Conservation (phyloP, 2,797 vertebrate genomes). For the Crocidura indochinensis region DNA sequence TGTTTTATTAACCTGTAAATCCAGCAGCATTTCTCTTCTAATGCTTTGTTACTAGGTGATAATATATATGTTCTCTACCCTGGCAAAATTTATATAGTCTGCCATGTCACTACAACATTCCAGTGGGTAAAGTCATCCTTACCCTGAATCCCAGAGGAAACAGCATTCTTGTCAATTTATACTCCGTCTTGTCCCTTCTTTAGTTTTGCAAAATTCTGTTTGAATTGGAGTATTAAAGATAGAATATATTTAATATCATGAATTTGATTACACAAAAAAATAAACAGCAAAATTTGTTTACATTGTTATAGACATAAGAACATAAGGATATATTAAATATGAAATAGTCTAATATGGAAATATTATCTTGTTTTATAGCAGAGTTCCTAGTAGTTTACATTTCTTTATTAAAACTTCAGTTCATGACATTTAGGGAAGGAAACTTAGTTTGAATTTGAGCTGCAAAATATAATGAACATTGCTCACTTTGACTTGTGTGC, state of each 20-base stretch:
- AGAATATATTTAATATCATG: not conserved
- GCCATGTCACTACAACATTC: not conserved
- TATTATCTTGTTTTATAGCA: slow-evolving; percentile 44
- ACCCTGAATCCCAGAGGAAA: not conserved
- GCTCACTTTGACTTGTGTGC: slow-evolving; percentile 14
- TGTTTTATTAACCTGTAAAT: slow-evolving; percentile 1
- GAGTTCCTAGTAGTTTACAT: slow-evolving; percentile 51
- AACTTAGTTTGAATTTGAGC: slow-evolving; percentile 41
- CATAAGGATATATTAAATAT: slow-evolving; percentile 51
- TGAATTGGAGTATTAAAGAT: slow-evolving; percentile 60
- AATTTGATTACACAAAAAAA: not conserved
- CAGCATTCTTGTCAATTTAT: slow-evolving; percentile 34
- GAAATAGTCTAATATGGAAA: not conserved
- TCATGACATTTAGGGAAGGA: not conserved
- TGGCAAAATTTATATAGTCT: not conserved
- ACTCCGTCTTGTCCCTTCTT: slow-evolving; percentile 31
- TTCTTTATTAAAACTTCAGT: slow-evolving; percentile 55
- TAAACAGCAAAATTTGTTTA: not conserved
- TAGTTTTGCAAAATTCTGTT: slow-evolving; percentile 61
- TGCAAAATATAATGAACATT: not conserved
- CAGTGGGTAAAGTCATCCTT: not conserved
- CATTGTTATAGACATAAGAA: not conserved
- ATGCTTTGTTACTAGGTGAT: slow-evolving; percentile 10
- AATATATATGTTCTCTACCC: not conserved
- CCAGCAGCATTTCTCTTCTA: not conserved